Evolutionary conservation across 1,140 invertebrate species (phyloP), one percentile per base, ranked within the genome.

Genomic region (Atta texana): DNA sequence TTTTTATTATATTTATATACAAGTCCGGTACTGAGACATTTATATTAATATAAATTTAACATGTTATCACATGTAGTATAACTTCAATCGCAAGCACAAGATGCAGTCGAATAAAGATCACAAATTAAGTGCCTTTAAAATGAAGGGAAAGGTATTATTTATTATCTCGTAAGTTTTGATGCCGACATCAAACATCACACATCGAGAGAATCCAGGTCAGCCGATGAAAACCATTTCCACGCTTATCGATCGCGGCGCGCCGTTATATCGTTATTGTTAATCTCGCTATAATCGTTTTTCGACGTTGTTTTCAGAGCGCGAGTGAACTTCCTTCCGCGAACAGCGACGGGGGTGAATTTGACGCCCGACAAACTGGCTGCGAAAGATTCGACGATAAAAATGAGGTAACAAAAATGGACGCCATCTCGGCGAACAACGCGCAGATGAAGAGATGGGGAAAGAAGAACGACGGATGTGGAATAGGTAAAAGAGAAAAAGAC

Each of bases 201-300:
- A 84, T n/a, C 28, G 53, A 44, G 80, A 61, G 39, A 84, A 84
- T 84, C 44, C n/a, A 84, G 80, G 80, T 84, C 80, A 84, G 14
- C 80, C 80, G 80, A 75, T 63, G 80, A 75, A 84, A 84, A 84
- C 74, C 82, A 78, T 85, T 85, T 85, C 59, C 74, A 74, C 74
- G 49, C 34, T 31, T 85, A 85, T 85, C 82, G 82, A 85, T 85
- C 82, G 39, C n/a, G 69, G 28, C 21, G 21, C 74, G 39, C 74
- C 59, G 74, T 78, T 85, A 85, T 85, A 78, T 78, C 82, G 74
- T 85, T 85, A 85, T 78, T 78, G 71, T 85, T 85, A 85, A 85
- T 85, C 82, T 78, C 74, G 74, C 82, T 66, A 85, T 85, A 85
- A 85, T 77, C 72, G 74, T 85, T 78, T 85, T 85, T 85, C 31